phyloP scores from a whole-genome alignment of 1,140 invertebrate genomes.

The Drosophila subobscura region DNA sequence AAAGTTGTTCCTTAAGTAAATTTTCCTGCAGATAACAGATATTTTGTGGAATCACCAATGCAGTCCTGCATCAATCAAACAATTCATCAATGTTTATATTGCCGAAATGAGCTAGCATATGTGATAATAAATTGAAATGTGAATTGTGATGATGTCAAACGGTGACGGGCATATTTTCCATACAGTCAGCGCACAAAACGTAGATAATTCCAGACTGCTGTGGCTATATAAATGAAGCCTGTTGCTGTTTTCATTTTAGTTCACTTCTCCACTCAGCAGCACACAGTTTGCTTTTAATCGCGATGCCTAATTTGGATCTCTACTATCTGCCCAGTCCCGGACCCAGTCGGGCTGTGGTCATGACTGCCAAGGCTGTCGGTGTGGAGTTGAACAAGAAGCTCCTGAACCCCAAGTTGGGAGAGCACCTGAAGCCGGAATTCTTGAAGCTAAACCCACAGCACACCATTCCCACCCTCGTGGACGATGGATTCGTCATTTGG shows the following conservation, averaged over 20 bases:
- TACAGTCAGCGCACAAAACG: too few relatives aligned
- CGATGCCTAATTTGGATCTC: constrained; percentile 35
- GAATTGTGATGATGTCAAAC: too few relatives aligned
- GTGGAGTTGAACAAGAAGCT: constrained; percentile 83
- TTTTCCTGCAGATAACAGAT: too few relatives aligned
- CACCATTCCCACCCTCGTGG: constrained; percentile 69
- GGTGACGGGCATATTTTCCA: too few relatives aligned
- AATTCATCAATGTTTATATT: too few relatives aligned
- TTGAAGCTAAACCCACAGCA: constrained; percentile 77
- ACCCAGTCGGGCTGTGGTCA: constrained; percentile 82
- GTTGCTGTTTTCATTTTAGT: background rate
- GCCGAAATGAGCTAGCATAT: too few relatives aligned
- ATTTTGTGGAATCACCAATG: too few relatives aligned
- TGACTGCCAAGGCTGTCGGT: constrained; percentile 83
- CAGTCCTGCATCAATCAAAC: too few relatives aligned
- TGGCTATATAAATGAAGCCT: constrained; percentile 13
- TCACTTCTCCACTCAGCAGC: background rate
- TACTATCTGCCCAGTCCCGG: constrained; percentile 54
- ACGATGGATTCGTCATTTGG: constrained; percentile 60
- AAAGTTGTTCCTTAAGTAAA: too few relatives aligned
- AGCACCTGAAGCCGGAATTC: constrained; percentile 88
- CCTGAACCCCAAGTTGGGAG: constrained; percentile 85
- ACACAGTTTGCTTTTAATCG: too few relatives aligned
- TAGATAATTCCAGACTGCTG: constrained; percentile 1
- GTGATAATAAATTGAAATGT: too few relatives aligned